Percentiles rank a stretch among this genome's conserved stretches.
Conservation (phyloP, 2,888 invertebrate genomes). For the Eremobia ochroleuca region DNA sequence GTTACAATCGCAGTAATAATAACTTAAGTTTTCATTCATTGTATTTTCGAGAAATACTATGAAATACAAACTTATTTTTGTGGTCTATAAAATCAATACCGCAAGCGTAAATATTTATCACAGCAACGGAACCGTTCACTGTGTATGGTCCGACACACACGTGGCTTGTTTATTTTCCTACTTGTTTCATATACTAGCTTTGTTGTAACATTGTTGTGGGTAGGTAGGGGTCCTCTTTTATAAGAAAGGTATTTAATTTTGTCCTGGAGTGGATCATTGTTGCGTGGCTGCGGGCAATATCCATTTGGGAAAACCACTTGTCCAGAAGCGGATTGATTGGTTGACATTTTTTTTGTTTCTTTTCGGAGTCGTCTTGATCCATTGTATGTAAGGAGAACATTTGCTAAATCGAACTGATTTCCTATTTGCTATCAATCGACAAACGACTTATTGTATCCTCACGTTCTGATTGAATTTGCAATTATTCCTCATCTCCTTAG, state of each 20-base stretch:
- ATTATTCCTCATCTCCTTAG: too few relatives aligned
- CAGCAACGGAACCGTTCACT: not conserved
- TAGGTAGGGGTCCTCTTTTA: not conserved
- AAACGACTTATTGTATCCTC: not conserved
- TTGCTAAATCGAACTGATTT: slow-evolving; percentile 1
- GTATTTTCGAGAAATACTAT: not conserved
- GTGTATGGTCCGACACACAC: not conserved
- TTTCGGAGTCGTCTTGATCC: not conserved
- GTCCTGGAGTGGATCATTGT: slow-evolving; percentile 21
- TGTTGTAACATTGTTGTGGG: not conserved
- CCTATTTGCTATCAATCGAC: not conserved
- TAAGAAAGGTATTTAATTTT: slow-evolving; percentile 35
- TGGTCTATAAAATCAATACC: not conserved
- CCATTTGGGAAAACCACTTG: slow-evolving; percentile 27
- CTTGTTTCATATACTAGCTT: slow-evolving; percentile 14
- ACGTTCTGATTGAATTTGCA: not conserved
- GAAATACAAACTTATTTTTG: not conserved
- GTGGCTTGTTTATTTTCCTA: not conserved
- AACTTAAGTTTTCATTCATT: too few relatives aligned
- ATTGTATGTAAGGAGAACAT: not conserved
- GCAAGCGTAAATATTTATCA: not conserved
- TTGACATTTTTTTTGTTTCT: not conserved
- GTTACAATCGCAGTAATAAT: not conserved
- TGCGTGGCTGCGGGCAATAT: slow-evolving; percentile 26
- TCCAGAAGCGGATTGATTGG: slow-evolving; percentile 15